These are phyloP conservation scores for Colossoma macropomum DNA, from an alignment of 2,113 vertebrate genomes.

Conservation along the genomic window DNA sequence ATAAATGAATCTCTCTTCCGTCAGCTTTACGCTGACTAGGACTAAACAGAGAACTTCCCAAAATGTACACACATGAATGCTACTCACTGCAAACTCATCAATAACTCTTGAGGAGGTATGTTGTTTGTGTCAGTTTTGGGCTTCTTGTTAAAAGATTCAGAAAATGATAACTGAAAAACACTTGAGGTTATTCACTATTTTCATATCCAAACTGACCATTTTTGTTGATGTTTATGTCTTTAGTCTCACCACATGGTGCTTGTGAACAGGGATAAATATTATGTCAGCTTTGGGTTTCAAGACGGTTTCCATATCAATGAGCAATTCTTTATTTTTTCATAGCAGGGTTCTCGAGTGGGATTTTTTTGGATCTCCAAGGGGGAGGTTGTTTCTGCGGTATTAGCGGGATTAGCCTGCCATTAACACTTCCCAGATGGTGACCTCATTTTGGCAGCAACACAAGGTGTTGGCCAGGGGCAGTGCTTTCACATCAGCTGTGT, in stretches of 20 bases:
- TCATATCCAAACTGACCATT: background rate
- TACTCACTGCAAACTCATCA: background rate
- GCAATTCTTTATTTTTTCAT: constrained; percentile 31
- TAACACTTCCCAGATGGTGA: constrained; percentile 53
- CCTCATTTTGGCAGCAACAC: constrained; percentile 32
- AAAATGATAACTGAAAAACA: background rate
- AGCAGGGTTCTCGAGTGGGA: constrained; percentile 3
- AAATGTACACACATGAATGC: background rate
- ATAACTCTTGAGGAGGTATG: background rate
- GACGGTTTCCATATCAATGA: constrained; percentile 1
- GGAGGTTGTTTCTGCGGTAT: constrained; percentile 41
- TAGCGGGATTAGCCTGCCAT: constrained; percentile 52
- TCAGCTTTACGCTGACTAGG: background rate
- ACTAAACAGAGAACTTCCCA: background rate
- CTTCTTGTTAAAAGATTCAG: background rate
- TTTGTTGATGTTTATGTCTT: constrained; percentile 21
- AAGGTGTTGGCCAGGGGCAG: constrained; percentile 13
- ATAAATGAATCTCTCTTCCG: background rate
- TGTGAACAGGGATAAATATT: constrained; percentile 16
- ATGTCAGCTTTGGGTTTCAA: constrained; percentile 22
- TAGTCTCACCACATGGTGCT: background rate
- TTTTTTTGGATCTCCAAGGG: constrained; percentile 20
- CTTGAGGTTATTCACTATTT: background rate
- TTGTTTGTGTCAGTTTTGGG: constrained; percentile 8
- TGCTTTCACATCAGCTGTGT: constrained; percentile 21